Percentiles rank a stretch among this genome's conserved stretches.
phyloP scores from a whole-genome alignment of 1,140 invertebrate species.

The Wasmannia auropunctata region DNA sequence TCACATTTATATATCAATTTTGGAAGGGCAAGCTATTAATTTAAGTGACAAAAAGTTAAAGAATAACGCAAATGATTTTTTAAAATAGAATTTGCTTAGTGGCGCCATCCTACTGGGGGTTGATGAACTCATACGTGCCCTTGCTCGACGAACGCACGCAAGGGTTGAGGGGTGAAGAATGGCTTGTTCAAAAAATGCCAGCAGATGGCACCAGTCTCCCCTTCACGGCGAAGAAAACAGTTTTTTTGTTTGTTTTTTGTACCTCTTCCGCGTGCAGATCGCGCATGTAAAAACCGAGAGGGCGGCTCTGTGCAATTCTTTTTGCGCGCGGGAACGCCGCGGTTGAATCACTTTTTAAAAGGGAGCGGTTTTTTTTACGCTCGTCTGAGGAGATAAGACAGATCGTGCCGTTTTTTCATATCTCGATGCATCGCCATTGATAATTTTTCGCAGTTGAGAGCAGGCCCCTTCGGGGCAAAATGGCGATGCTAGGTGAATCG shows the following conservation, averaged over 20 bases:
- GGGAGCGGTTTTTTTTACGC: slow-evolving; percentile 41
- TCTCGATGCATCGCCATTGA: background rate
- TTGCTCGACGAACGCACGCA: slow-evolving; percentile 20
- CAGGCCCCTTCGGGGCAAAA: slow-evolving; percentile 50
- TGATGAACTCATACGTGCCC: slow-evolving; percentile 63
- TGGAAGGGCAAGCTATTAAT: background rate
- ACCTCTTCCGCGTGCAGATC: background rate
- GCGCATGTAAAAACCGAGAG: slow-evolving; percentile 40
- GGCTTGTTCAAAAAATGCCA: slow-evolving; percentile 67
- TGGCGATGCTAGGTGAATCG: slow-evolving; percentile 61
- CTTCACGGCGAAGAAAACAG: background rate
- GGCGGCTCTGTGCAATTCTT: slow-evolving; percentile 28
- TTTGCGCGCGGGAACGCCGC: slow-evolving; percentile 7
- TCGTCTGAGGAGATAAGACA: background rate
- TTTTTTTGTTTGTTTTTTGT: slow-evolving; percentile 38
- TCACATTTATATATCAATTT: background rate
- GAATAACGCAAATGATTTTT: slow-evolving; percentile 21
- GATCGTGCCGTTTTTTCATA: background rate
- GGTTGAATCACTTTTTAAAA: slow-evolving; percentile 8
- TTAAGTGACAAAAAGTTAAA: background rate
- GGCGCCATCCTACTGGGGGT: slow-evolving; percentile 75
- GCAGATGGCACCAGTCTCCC: slow-evolving; percentile 73
- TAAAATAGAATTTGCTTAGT: slow-evolving; percentile 42
- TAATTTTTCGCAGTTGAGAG: background rate
- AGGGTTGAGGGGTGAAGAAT: slow-evolving; percentile 52